Evolutionary conservation across 2,888 invertebrate species (phyloP), one percentile per base, ranked within the genome.

Genomic region (Cylindroiulus punctatus): DNA sequence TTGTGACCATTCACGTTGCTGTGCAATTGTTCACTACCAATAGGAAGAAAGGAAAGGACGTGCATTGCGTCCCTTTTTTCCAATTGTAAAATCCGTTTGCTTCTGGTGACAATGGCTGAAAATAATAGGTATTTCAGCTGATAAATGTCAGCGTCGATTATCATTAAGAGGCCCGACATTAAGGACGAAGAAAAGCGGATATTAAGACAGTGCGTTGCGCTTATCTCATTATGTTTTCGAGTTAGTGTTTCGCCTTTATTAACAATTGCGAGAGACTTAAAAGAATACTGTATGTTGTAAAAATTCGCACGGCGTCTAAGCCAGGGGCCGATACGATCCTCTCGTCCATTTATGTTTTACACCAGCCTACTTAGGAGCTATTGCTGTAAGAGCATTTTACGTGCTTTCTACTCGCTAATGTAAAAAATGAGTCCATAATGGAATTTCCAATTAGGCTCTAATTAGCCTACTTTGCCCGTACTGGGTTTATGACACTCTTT

Each of bases 361-460:
- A 76, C 30, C 1, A 26, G 14, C 30, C 76, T 76, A 30, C 76
- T 76, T 32, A 30, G 76, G 30, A 30, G 30, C 65, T 65, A 65
- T 65, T 26, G 26, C 65, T 65, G 26, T 10, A 65, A 12, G 30
- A 76, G 30, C 17, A 76, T 32, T 83, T 26, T 40, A 83, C 42
- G 83, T 83, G 83, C 83, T 42, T 83, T n/a, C n/a, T 26, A 83
- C 40, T 83, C 44, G 44, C 40, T 44, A 83, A 42, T 83, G 83
- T 83, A 84, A 57, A 84, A 84, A 47, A 84, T 52, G 47, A 84
- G 57, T 52, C 85, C 76, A 82, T 86, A 86, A 86, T 86, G 86
- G 86, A 86, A 86, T 86, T 86, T 86, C 81, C 86, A 86, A 86
- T 86, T 86, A 86, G 81, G 86, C 86, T 76, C 81, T 86, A 86